Base-by-base conservation (phyloP, 2,797 vertebrate species). In the Serranus cabrilla region DNA sequence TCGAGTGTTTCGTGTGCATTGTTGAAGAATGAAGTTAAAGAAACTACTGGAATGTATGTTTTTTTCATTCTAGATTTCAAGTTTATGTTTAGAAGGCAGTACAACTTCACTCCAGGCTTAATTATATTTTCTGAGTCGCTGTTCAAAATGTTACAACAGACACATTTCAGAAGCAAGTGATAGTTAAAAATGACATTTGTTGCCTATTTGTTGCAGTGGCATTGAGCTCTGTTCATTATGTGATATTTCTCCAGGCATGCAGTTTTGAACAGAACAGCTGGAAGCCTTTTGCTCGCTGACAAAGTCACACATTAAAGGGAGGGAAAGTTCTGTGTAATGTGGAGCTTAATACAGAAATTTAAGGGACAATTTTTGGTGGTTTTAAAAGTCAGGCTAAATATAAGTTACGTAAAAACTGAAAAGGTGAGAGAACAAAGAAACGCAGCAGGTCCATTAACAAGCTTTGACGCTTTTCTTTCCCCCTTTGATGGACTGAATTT, bases 121-220 rank as follows among this genome's bases (percentile, higher is more conserved):
- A 52, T 34, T 14, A 13, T 20, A 31, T 51, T 71, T 20, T 17
- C 42, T 51, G 7, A 20, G 39, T 45, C 23, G 25, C 31, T 23
- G 18, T 46, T 45, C 20, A 50, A 14, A 42, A n/a, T 39, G 18
- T 8, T 27, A 16, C 17, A 14, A 45, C 27, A 14, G 23, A 45
- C 42, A 45, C 40, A 62, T 63, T 58, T 57, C 55, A 54, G 8
- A 54, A 54, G 21, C 14, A 42, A n/a, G 4, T 23, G 31, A 43
- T 20, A 20, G 13, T 20, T 45, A 2, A 11, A 54, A 55, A 45
- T 56, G 18, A 27, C 5, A 4, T 47, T 42, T 23, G 14, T 50
- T 50, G 9, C 21, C 14, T 27, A 42, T 25, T 16, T 39, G 17
- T 57, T 39, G 14, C 46, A 16, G 31, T 56, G 54, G 13, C 16